Conservation (phyloP, 2,888 invertebrate species). For the Agrenia bidenticulata region DNA sequence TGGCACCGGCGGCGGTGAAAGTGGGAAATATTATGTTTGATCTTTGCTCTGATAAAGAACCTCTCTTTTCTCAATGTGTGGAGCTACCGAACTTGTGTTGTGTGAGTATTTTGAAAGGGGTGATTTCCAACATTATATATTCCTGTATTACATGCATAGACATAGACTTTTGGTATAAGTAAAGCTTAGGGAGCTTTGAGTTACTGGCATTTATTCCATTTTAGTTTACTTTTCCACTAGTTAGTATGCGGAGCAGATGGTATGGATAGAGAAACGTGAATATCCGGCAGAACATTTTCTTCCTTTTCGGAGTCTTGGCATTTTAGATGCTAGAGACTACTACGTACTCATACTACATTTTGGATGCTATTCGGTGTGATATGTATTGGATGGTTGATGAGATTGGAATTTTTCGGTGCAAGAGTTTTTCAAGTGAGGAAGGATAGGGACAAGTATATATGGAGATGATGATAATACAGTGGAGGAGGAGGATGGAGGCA, state of each 20-base stretch:
- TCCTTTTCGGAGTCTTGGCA: conserved; percentile 5
- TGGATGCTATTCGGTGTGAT: conserved; percentile 9
- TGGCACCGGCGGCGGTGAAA: conserved; percentile 27
- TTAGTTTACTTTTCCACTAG: conserved; percentile 19
- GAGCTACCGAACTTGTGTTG: background rate
- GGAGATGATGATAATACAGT: background rate
- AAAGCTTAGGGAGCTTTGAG: background rate
- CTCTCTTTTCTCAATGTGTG: background rate
- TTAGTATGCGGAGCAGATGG: conserved; percentile 38
- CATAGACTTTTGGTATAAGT: conserved; percentile 9
- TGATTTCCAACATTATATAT: too few relatives aligned
- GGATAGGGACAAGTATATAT: background rate
- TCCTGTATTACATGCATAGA: too few relatives aligned
- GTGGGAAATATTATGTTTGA: conserved; percentile 33
- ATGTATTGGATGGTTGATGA: conserved; percentile 16
- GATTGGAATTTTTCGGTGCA: conserved; percentile 20
- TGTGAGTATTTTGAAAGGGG: conserved; percentile 20
- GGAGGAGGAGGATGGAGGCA: background rate
- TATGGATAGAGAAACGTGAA: background rate
- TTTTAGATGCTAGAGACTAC: background rate
- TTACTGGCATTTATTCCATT: conserved; percentile 17
- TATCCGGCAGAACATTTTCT: conserved; percentile 8
- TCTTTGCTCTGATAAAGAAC: conserved; percentile 25
- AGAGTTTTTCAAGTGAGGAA: conserved; percentile 13
- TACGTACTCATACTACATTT: background rate